Evolutionary conservation across 2,113 vertebrate species (phyloP), one percentile per base, ranked within the genome.

Genomic region (Hydrochoerus hydrochaeris): DNA sequence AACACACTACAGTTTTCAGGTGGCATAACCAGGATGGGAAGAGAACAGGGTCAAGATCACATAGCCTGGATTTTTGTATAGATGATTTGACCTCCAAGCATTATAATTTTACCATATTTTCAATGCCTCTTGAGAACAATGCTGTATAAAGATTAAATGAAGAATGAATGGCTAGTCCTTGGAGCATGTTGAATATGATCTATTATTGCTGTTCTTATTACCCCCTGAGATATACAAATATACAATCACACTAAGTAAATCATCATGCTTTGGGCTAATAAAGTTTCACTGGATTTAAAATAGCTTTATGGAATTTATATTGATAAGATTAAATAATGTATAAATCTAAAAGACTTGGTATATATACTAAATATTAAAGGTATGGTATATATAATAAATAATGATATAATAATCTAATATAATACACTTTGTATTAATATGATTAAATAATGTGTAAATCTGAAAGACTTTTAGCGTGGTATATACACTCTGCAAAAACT

Each of bases 381-480:
- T 3, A 69, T 69, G 19, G 35, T 69, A 38, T 38, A 69, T n/a
- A 69, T 16, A 69, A 17, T 69, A n/a, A 69, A 20, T 69, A 20
- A 38, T 69, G 17, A 38, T 69, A 19, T 38, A 69, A 38, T 38
- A 69, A 58, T 58, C 20, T 13, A 58, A 69, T 38, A 69, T 38
- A 69, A 38, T n/a, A 20, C 65, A 24, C 19, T 91, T 95, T 78
- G 82, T 90, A 78, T n/a, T 57, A 77, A 26, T 57, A 38, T 22
- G 62, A 92, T 92, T 85, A 97, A 71, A 92, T 85, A 97, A 84
- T 82, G 58, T 63, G 92, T 35, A 94, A 78, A 94, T 82, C 52
- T 32, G 17, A 65, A n/a, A 75, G 20, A 2, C 63, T 22, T 97
- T 91, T 57, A 88, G 41, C 5, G 30, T 7, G 58, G 14, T n/a